phyloP scores from a whole-genome alignment of 2,797 vertebrate species.

The Pseudochromis fuscus region DNA sequence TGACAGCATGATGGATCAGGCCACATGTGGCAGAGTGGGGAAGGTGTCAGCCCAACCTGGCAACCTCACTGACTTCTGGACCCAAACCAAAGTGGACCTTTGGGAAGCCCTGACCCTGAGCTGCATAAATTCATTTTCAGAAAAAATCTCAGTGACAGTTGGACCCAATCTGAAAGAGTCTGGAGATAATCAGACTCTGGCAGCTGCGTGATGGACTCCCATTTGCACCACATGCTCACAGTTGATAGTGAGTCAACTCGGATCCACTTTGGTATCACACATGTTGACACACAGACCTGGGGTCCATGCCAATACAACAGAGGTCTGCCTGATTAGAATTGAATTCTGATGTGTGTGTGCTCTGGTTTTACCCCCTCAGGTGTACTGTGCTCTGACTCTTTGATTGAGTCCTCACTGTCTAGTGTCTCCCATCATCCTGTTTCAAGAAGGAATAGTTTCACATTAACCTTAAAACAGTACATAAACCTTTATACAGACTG shows the following conservation, averaged over 20 bases:
- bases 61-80: neutral
- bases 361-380: no score
- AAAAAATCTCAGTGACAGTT: neutral
- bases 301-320: no score
- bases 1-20: neutral
- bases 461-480: neutral
- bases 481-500: neutral
- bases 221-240: neutral
- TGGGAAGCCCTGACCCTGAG: neutral
- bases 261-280: no score
- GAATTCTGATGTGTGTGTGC: no score
- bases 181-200: neutral
- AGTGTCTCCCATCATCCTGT: neutral
- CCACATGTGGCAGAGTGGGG: neutral
- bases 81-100: neutral
- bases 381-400: neutral
- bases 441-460: neutral
- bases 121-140: neutral
- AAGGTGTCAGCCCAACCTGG: neutral
- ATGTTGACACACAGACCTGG: no score
- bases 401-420: neutral
- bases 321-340: no score
- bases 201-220: neutral
- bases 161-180: neutral
- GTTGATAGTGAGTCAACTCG: no score